Percentiles rank a stretch among this genome's conserved stretches.
phyloP scores from a whole-genome alignment of 2,888 invertebrate genomes.

The Pomacea canaliculata region DNA sequence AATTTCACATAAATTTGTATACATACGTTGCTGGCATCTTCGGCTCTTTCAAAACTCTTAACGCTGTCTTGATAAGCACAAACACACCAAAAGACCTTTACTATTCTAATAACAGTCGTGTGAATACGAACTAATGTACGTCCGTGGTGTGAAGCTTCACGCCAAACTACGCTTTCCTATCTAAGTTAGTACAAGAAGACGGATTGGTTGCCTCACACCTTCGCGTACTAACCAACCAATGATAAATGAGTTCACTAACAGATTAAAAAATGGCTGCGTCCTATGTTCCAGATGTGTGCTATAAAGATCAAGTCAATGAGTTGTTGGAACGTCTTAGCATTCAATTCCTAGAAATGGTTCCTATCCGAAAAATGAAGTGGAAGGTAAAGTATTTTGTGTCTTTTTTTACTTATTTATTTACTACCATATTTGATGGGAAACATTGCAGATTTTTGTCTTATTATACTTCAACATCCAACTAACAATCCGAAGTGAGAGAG shows the following conservation, averaged over 20 bases:
- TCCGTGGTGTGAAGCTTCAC: background rate
- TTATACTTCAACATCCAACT: too few species aligned
- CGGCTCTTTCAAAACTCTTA: too few species aligned
- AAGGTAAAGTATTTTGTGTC: conserved; percentile 38
- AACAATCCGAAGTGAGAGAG: too few species aligned
- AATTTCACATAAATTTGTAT: background rate
- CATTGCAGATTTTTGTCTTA: too few species aligned
- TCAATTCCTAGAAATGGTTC: conserved; percentile 64
- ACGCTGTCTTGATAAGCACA: too few species aligned
- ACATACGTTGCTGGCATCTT: conserved; percentile 22
- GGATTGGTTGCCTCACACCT: conserved; percentile 2
- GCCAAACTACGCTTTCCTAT: background rate
- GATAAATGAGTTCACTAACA: conserved; percentile 18
- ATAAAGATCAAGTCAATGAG: conserved; percentile 22
- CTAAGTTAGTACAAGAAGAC: background rate
- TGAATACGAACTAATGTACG: too few species aligned
- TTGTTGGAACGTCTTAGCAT: conserved; percentile 43
- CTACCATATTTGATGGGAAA: too few species aligned
- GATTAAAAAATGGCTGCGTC: conserved; percentile 50
- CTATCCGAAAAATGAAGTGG: conserved; percentile 57
- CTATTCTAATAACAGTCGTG: too few species aligned
- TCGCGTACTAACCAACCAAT: conserved; percentile 31
- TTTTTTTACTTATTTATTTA: background rate
- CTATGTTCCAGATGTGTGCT: conserved; percentile 31
- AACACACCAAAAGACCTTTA: too few species aligned